Evolutionary conservation across 2,113 vertebrate species (phyloP).

Genomic region (Hemicordylus capensis): DNA sequence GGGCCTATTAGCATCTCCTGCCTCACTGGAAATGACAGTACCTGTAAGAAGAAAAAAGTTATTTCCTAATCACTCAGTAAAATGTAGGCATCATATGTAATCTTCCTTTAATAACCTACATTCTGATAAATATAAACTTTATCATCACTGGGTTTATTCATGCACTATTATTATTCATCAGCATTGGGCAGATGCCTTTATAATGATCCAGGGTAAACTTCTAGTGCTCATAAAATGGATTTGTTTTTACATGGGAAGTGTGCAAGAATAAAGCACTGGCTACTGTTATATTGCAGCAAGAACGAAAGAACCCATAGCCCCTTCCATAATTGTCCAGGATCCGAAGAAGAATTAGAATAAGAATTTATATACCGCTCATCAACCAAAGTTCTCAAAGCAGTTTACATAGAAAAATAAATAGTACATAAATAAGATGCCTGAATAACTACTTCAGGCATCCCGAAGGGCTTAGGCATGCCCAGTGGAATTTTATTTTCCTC

Average conservation of each 20-base stretch:
- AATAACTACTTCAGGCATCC: too few species aligned
- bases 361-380: too few species aligned
- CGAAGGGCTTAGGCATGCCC: not conserved
- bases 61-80: conserved; percentile 45
- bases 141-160: conserved; percentile 50
- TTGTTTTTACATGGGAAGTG: conserved; percentile 1
- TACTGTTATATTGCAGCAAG: not conserved
- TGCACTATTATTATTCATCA: conserved; percentile 48
- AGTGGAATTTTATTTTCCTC: not conserved
- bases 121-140: conserved; percentile 48
- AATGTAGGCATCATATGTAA: conserved; percentile 27
- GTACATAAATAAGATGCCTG: too few species aligned
- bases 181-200: conserved; percentile 34
- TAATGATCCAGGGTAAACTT: conserved; percentile 19
- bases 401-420: too few species aligned
- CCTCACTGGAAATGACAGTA: conserved; percentile 35
- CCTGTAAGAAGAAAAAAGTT: conserved; percentile 14
- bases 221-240: conserved; percentile 13
- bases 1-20: conserved; percentile 23
- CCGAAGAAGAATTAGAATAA: too few species aligned
- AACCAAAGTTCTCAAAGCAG: too few species aligned
- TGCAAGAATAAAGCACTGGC: not conserved
- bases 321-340: not conserved
- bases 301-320: not conserved
- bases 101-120: conserved; percentile 53